Evolutionary conservation across 1,140 invertebrate genomes (phyloP), one percentile per base, ranked within the genome.

Genomic region (Euwallacea fornicatus): DNA sequence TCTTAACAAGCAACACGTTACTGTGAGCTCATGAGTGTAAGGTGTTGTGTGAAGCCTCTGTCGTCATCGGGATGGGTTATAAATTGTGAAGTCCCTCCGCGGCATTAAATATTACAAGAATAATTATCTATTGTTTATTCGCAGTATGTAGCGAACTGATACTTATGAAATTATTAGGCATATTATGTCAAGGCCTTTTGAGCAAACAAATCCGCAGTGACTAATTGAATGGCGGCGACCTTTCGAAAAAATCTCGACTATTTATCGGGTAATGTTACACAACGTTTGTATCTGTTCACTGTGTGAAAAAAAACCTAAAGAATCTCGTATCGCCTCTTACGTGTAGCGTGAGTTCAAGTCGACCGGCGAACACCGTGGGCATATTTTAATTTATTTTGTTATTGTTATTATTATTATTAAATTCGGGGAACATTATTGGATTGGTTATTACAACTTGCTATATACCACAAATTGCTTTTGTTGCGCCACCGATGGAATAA

Each of bases 171-270:
- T 69, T 69, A 62, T 70, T 70, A 70, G 44, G 42, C 61, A 64
- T 62, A 64, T 70, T 70, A 56, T 64, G 68, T 61, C 68, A 70
- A 70, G 68, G 68, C 60, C 68, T 70, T 62, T 70, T 3, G 42
- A 64, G 47, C 53, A 54, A 65, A 58, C 55, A 69, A 50, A 69
- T 69, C 55, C 42, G 42, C 46, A 61, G 53, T 70, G 68, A 70
- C 60, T 70, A 70, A 70, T 70, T 64, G 63, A 53, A 65, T 59
- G 42, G 58, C 66, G 15, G 46, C 61, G 68, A 70, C 68, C 68
- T 70, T 70, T 70, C 53, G 50, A 70, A 70, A 69, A 70, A 70
- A 70, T 64, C 60, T 64, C 21, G 15, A 64, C 61, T 11, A 70
- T 70, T 70, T 70, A 70, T 70, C 50, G 42, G 41, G 60, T 64